Conservation (phyloP, 35 echinoderm and acorn worm genomes). For the Amphiura filiformis region DNA sequence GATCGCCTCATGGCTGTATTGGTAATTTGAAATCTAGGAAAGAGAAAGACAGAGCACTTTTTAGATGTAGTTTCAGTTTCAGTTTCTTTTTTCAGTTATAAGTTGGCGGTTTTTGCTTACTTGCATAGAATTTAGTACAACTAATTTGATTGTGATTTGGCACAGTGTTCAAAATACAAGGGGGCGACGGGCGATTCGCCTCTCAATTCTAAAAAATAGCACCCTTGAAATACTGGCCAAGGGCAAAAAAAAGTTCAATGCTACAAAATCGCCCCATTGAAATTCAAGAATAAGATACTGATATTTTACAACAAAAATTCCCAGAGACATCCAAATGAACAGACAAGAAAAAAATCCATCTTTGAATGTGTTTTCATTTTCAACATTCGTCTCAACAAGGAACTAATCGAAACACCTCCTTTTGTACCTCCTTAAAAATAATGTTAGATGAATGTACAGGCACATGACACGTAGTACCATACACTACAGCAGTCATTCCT, state of each 20-base stretch:
- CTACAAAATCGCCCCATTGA: too few species aligned
- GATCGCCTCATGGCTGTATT: slow-evolving; percentile 74
- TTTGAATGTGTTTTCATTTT: too few species aligned
- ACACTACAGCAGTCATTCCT: too few species aligned
- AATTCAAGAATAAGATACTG: too few species aligned
- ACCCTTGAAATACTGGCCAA: not conserved
- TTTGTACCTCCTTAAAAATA: too few species aligned
- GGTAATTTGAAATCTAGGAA: not conserved
- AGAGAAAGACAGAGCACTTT: not conserved
- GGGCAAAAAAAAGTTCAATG: not conserved
- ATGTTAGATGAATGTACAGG: too few species aligned
- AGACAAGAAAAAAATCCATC: too few species aligned
- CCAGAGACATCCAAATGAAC: too few species aligned
- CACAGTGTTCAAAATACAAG: not conserved
- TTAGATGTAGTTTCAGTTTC: not conserved
- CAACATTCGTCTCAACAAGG: too few species aligned
- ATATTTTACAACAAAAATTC: too few species aligned
- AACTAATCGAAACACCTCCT: too few species aligned
- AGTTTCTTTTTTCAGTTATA: not conserved
- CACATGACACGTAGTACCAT: too few species aligned
- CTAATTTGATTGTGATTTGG: not conserved
- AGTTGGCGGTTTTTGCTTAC: not conserved
- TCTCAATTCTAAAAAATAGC: not conserved
- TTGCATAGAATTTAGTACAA: not conserved
- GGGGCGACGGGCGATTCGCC: not conserved